Conservation (phyloP, 2,113 vertebrate species). For the Dasyornis broadbenti region DNA sequence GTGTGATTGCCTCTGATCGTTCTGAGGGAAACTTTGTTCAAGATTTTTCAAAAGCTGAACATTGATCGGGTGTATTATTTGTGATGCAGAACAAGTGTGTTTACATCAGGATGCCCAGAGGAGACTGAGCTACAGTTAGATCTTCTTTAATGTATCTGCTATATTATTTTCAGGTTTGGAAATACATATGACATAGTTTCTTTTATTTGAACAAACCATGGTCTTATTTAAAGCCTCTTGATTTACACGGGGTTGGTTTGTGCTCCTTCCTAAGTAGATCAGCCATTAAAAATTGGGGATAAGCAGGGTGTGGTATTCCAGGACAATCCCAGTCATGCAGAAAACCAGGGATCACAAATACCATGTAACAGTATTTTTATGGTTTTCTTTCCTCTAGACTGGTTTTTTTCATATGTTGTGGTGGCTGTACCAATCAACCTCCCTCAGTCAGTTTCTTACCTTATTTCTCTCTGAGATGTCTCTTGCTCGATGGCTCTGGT, state of each 20-base stretch:
- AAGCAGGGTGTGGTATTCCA: background rate
- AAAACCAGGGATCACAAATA: background rate
- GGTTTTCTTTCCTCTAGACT: background rate
- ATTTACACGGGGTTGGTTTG: background rate
- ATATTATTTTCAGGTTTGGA: background rate
- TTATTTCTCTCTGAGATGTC: background rate
- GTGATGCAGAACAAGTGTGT: conserved; percentile 40
- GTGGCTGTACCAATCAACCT: background rate
- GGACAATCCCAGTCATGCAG: background rate
- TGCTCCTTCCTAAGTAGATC: background rate
- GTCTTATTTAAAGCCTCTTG: background rate
- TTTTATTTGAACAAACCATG: background rate
- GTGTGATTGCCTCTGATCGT: conserved; percentile 49
- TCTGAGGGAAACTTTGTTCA: conserved; percentile 23
- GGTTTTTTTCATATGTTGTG: background rate
- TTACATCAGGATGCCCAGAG: background rate
- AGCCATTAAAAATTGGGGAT: background rate
- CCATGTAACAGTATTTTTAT: background rate
- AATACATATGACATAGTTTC: background rate
- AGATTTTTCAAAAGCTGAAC: conserved; percentile 33
- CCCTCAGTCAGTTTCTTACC: background rate
- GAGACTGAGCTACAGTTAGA: background rate
- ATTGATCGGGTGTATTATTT: conserved; percentile 30
- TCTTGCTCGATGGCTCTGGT: background rate
- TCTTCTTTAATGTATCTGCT: background rate